Evolutionary conservation across 1,140 invertebrate genomes (phyloP).

Genomic region (Eufriesea mexicana): DNA sequence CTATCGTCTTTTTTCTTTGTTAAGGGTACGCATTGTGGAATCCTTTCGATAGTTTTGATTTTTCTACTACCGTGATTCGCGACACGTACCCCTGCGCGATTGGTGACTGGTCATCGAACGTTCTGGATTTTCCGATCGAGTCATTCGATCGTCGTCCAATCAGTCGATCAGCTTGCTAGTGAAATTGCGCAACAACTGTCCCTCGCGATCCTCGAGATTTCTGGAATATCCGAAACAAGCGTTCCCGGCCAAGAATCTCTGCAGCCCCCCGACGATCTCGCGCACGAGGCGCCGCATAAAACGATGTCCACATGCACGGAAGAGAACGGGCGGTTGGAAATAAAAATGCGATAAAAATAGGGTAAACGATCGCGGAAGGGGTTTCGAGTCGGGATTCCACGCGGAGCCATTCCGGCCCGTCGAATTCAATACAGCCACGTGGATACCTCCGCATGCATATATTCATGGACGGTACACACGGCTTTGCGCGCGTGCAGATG

Average conservation of each 20-base stretch:
- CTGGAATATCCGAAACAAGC: background rate
- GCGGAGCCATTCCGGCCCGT: conserved; percentile 23
- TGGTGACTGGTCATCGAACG: too few species aligned
- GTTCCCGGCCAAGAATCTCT: background rate
- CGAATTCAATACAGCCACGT: conserved; percentile 49
- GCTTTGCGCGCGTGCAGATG: conserved; percentile 26
- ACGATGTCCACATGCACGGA: background rate
- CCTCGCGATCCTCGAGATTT: too few species aligned
- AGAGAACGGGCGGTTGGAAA: background rate
- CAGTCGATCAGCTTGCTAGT: background rate
- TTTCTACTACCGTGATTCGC: too few species aligned
- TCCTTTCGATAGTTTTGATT: too few species aligned
- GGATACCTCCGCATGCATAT: conserved; percentile 29
- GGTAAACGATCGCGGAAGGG: background rate
- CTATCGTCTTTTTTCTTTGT: too few species aligned
- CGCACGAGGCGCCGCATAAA: background rate
- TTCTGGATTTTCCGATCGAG: too few species aligned
- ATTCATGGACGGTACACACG: conserved; percentile 26
- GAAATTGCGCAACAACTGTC: background rate
- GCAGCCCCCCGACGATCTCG: background rate
- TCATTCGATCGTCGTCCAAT: background rate
- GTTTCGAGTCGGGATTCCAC: background rate
- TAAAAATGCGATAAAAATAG: conserved; percentile 14
- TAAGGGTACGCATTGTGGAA: too few species aligned
- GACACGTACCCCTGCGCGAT: too few species aligned